Percentiles rank a stretch among this genome's conserved stretches.
Conservation (phyloP, 2,888 invertebrate species). For the Drosophila limbata region DNA sequence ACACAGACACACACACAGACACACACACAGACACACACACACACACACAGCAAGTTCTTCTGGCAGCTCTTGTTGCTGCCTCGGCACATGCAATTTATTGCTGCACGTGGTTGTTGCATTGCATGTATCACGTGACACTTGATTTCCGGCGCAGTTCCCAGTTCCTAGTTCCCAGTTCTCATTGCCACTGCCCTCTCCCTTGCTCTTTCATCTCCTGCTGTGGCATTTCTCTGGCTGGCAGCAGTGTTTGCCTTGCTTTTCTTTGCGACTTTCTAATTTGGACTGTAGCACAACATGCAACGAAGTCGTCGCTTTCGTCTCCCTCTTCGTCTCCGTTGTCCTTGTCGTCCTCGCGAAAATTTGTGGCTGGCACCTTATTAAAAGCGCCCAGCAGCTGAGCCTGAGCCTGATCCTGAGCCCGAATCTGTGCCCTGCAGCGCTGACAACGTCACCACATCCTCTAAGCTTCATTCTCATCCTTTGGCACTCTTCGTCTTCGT, state of each 20-base stretch:
- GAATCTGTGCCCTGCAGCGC: constrained; percentile 23
- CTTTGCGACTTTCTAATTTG: constrained; percentile 80
- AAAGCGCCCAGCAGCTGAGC: constrained; percentile 73
- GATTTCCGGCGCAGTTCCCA: constrained; percentile 73
- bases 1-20: constrained; percentile 24
- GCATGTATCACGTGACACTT: constrained; percentile 82
- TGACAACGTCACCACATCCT: constrained; percentile 58
- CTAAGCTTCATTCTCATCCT: constrained; percentile 37
- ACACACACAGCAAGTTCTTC: constrained; percentile 35
- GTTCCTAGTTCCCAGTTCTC: constrained; percentile 8
- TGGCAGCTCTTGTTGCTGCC: constrained; percentile 54
- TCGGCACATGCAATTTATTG: constrained; percentile 77
- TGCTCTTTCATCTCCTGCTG: constrained; percentile 13
- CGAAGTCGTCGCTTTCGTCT: constrained; percentile 53
- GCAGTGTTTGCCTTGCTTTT: constrained; percentile 71
- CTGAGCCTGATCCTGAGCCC: constrained; percentile 15
- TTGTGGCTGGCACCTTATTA: constrained; percentile 80
- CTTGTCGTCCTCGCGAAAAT: constrained; percentile 64
- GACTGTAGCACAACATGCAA: constrained; percentile 78
- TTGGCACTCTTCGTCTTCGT: constrained; percentile 56
- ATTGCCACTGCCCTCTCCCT: background rate
- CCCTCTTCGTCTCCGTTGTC: constrained; percentile 7
- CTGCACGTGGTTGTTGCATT: constrained; percentile 80
- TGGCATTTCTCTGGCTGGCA: constrained; percentile 33
- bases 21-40: constrained; percentile 26